A percentile compares a stretch with the other conserved stretches of the same genome.
Conservation (phyloP, 2,888 invertebrate species). For the Cloeon dipterum region DNA sequence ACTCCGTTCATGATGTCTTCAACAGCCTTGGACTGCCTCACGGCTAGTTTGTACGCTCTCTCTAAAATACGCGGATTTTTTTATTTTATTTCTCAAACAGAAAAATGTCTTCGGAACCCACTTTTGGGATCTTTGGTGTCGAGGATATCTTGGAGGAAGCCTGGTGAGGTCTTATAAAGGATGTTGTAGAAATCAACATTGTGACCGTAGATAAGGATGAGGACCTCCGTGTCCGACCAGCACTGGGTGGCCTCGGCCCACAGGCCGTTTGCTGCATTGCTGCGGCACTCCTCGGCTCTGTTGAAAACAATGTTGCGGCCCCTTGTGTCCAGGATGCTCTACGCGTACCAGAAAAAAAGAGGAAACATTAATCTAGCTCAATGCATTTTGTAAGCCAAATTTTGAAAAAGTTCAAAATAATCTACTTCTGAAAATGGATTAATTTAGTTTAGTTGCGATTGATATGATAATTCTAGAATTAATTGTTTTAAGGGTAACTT, state of each 20-base stretch:
- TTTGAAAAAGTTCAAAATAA: not conserved
- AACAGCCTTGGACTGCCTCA: slow-evolving; percentile 17
- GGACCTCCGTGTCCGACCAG: slow-evolving; percentile 38
- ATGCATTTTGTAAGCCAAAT: not conserved
- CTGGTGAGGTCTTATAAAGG: slow-evolving; percentile 20
- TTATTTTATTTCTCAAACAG: not conserved
- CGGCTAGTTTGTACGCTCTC: not conserved
- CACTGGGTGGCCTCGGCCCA: slow-evolving; percentile 35
- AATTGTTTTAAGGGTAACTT: no score
- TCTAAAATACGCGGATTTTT: not conserved
- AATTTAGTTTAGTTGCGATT: no score
- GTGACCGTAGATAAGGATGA: slow-evolving; percentile 33
- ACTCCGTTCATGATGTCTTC: slow-evolving; percentile 42
- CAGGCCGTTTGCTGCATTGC: slow-evolving; percentile 24
- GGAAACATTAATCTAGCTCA: no score
- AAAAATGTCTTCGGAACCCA: not conserved
- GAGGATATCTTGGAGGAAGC: slow-evolving; percentile 5
- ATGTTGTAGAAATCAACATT: slow-evolving; percentile 69
- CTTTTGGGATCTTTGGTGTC: slow-evolving; percentile 2
- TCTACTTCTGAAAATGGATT: not conserved
- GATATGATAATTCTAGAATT: no score
- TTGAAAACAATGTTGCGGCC: slow-evolving; percentile 34
- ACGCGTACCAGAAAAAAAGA: slow-evolving; percentile 4
- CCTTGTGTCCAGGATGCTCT: slow-evolving; percentile 41
- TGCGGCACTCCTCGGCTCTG: slow-evolving; percentile 29